Conservation (phyloP, 2,113 vertebrate genomes). For the Amazona vittata region DNA sequence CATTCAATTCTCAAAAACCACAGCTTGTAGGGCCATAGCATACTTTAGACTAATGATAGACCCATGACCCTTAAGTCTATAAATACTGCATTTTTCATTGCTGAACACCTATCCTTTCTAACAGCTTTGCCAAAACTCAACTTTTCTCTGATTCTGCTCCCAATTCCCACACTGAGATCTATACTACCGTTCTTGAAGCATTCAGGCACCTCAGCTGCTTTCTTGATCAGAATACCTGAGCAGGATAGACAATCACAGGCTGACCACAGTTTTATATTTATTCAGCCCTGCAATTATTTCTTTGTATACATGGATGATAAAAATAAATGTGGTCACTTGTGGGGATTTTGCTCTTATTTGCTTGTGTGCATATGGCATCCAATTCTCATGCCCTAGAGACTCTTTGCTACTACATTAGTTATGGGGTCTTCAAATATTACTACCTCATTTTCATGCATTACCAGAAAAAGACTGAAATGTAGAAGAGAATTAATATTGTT, state of each 20-base stretch:
- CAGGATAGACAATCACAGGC: not conserved
- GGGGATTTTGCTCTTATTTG: not conserved
- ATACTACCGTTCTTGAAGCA: not conserved
- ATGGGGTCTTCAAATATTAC: not conserved
- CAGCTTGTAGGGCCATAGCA: not conserved
- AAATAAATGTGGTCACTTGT: not conserved
- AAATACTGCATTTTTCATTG: not conserved
- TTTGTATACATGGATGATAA: not conserved
- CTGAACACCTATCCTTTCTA: not conserved
- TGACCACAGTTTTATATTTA: not conserved
- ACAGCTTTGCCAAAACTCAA: not conserved
- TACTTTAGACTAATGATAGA: not conserved
- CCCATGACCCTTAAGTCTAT: not conserved
- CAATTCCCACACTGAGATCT: not conserved
- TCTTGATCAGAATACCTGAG: not conserved
- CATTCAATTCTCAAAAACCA: not conserved
- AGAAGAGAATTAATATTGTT: not conserved
- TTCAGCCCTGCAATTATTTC: not conserved
- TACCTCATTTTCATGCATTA: not conserved
- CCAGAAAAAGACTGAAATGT: not conserved
- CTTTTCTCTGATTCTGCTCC: not conserved
- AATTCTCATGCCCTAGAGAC: not conserved
- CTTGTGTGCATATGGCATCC: not conserved
- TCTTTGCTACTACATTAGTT: not conserved
- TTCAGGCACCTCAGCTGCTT: not conserved